A percentile compares a stretch with the other conserved stretches of the same genome.
Conservation (phyloP, 2,888 invertebrate species). For the Congeria kusceri region DNA sequence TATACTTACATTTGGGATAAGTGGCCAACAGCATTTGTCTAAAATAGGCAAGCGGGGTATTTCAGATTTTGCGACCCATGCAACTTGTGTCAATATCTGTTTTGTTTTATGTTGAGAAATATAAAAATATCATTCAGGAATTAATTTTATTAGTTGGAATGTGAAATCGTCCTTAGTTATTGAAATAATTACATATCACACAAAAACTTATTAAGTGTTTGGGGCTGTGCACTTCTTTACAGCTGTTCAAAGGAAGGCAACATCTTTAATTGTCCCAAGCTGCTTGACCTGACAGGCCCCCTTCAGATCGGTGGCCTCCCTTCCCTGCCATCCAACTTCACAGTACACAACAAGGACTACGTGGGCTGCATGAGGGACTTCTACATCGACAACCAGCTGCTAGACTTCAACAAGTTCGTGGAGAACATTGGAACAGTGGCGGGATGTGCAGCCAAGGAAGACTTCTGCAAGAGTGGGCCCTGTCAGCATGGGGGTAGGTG, state of each 20-base stretch:
- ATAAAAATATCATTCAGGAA: too few relatives aligned
- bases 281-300: slow-evolving; percentile 95
- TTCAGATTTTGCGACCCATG: too few relatives aligned
- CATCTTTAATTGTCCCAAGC: slow-evolving; percentile 87
- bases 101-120: too few relatives aligned
- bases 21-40: too few relatives aligned
- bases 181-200: too few relatives aligned
- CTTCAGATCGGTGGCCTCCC: slow-evolving; percentile 96
- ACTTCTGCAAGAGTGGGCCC: slow-evolving; percentile 93
- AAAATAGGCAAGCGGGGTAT: too few relatives aligned
- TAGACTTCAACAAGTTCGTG: slow-evolving; percentile 91
- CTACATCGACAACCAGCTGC: slow-evolving; percentile 92
- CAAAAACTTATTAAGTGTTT: too few relatives aligned
- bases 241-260: slow-evolving; percentile 38
- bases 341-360: slow-evolving; percentile 88
- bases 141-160: too few relatives aligned
- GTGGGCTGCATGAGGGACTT: slow-evolving; percentile 96
- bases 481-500: slow-evolving; percentile 93
- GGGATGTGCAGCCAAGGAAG: slow-evolving; percentile 94
- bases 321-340: slow-evolving; percentile 75
- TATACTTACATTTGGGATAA: too few relatives aligned
- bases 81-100: too few relatives aligned
- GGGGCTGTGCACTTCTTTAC: too few relatives aligned
- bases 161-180: too few relatives aligned
- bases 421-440: slow-evolving; percentile 88